These are phyloP conservation scores for Actinernus sp. DNA, from an alignment of 92 coral and sea anemone genomes.

Conservation along the genomic window DNA sequence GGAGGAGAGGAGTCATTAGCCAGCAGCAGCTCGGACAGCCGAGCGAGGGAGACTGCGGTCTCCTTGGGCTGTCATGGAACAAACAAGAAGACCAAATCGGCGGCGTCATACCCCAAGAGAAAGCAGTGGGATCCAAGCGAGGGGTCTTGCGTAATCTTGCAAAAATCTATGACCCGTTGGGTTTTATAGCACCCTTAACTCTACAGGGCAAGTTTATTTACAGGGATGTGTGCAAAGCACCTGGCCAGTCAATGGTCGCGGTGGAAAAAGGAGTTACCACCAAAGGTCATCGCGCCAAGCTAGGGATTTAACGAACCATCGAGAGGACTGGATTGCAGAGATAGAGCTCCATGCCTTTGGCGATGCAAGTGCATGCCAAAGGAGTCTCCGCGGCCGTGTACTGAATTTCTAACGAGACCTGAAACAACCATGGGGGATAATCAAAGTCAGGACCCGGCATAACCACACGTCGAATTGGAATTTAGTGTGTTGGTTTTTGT, in stretches of 20 bases:
- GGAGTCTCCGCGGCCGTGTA: constrained; percentile 42
- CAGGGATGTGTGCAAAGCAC: constrained; percentile 47
- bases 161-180: constrained; percentile 55
- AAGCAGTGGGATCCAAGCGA: neutral
- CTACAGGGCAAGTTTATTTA: constrained; percentile 47
- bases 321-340: constrained; percentile 11
- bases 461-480: no score
- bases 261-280: constrained; percentile 34
- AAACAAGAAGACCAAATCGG: constrained; percentile 12
- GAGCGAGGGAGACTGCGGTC: constrained; percentile 2
- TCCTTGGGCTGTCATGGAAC: constrained; percentile 19
- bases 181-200: constrained; percentile 37
- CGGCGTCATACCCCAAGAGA: constrained; percentile 7
- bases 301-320: constrained; percentile 2
- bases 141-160: constrained; percentile 8
- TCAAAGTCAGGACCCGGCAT: no score
- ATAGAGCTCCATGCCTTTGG: constrained; percentile 47
- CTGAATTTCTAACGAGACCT: no score
- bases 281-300: constrained; percentile 24
- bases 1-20: no score
- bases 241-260: no score
- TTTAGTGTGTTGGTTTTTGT: no score
- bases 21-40: constrained; percentile 28
- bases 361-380: constrained; percentile 53
- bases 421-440: no score